Base-by-base conservation (phyloP, 2,888 invertebrate species). In the Steromphala cineraria region DNA sequence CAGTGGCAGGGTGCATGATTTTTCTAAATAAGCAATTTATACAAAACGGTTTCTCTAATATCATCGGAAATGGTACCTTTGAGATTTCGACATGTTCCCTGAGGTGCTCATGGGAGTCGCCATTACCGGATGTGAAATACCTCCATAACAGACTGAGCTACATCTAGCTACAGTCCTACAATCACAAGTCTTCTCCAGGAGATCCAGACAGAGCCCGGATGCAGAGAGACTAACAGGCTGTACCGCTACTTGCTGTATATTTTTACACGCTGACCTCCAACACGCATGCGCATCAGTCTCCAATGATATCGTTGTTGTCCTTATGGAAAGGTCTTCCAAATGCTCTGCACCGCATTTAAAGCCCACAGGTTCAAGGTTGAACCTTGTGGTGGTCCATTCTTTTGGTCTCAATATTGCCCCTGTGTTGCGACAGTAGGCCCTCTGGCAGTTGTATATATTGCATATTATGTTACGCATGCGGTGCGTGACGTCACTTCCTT, bases 401-500 rank as follows among this genome's bases (percentile, higher is more conserved):
- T 62, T 62, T 62, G 24, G 28, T 24, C 62, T 62, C 28, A 24
- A 46, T 46, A 1, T 10, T 46, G 46, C 46, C 46, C 13, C 28
- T 62, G 24, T 28, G 62, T 62, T 62, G 24, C n/a, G 62, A 62
- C 77, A 77, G 56, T 40, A 55, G 77, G 56, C 36, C 77, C 17
- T 55, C 40, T 77, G 77, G 77, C 77, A 77, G 77, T 77, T 77
- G 77, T 53, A 56, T 36, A 55, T 55, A 77, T 77, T 77, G 77
- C 77, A 77, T 77, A 77, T 77, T 77, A 40, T 55, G 36, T 77
- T 77, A 56, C 77, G 77, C 77, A 55, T 77, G 77, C 53, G 36
- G 55, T 55, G 53, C 40, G 56, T 31, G 53, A 55, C 56, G 55
- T 53, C 24, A 75, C 46, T 76, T 56, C 28, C 67, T 80, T 86